Conservation (phyloP, 2,888 invertebrate genomes). For the Scelioninae gen. 2 region DNA sequence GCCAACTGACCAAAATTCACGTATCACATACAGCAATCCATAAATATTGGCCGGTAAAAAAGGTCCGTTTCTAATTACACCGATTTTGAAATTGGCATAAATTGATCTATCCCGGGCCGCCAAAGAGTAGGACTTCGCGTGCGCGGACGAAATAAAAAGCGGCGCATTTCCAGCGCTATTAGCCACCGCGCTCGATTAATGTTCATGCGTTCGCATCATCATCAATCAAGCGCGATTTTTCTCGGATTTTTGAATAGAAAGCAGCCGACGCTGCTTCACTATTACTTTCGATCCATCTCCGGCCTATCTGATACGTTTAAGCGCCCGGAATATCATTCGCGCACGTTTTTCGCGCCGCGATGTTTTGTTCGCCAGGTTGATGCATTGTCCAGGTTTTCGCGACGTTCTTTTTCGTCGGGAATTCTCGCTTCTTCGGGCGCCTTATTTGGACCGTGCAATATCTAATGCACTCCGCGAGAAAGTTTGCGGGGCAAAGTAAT, state of each 20-base stretch:
- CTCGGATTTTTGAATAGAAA: conserved; percentile 53
- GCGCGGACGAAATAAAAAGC: conserved; percentile 21
- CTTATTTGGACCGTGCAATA: conserved; percentile 52
- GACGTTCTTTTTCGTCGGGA: conserved; percentile 43
- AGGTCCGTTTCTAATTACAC: too few relatives aligned
- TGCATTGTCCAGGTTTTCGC: conserved; percentile 44
- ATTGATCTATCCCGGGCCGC: too few relatives aligned
- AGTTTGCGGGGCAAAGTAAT: conserved; percentile 55
- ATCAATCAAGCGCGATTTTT: conserved; percentile 47
- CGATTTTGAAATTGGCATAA: too few relatives aligned
- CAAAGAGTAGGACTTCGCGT: background rate
- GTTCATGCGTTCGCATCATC: conserved; percentile 41
- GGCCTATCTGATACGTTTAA: conserved; percentile 51
- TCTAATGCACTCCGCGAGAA: conserved; percentile 56
- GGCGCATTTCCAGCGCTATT: conserved; percentile 20
- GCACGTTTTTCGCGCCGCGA: conserved; percentile 44
- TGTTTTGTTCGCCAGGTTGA: conserved; percentile 24
- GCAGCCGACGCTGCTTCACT: conserved; percentile 15
- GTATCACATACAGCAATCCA: too few relatives aligned
- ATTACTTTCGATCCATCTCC: conserved; percentile 50
- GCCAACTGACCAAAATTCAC: too few relatives aligned
- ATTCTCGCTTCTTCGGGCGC: conserved; percentile 51
- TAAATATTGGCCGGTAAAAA: too few relatives aligned
- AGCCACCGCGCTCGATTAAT: conserved; percentile 35
- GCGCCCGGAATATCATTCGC: conserved; percentile 37